Conservation (phyloP, 2,888 invertebrate genomes). For the Epistrophe grossulariae region DNA sequence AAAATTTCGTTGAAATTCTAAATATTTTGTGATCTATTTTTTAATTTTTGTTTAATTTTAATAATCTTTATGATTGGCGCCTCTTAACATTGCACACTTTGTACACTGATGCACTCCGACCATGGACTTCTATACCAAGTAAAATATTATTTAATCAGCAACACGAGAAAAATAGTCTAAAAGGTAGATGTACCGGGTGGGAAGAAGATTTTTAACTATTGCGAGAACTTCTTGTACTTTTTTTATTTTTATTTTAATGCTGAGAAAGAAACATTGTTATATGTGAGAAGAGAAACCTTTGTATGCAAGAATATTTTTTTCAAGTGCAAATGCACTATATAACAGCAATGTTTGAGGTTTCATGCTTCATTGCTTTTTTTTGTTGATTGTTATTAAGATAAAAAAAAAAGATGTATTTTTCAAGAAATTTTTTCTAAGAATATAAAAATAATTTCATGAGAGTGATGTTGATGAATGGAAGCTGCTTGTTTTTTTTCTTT, state of each 20-base stretch:
- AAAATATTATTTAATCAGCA: conserved; percentile 23
- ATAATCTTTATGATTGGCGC: no score
- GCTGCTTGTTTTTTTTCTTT: conserved; percentile 12
- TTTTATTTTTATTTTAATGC: background rate
- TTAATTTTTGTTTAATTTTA: no score
- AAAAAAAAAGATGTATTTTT: conserved; percentile 8
- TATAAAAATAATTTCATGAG: conserved; percentile 44
- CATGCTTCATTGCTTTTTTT: conserved; percentile 57
- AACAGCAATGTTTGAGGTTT: conserved; percentile 27
- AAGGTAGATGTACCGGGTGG: conserved; percentile 32
- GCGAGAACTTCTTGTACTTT: conserved; percentile 33
- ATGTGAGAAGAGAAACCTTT: conserved; percentile 26
- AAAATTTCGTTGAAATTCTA: no score
- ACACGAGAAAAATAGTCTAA: conserved; percentile 20
- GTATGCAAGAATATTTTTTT: conserved; percentile 49
- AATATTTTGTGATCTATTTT: no score
- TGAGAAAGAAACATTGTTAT: conserved; percentile 29
- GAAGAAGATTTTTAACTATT: conserved; percentile 28
- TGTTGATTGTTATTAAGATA: conserved; percentile 54
- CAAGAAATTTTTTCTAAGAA: conserved; percentile 15
- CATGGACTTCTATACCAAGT: background rate
- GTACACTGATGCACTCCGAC: no score
- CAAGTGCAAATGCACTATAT: conserved; percentile 42
- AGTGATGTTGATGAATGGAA: conserved; percentile 53
- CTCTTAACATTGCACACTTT: background rate